A percentile compares a stretch with the other conserved stretches of the same genome.
Conservation (phyloP, 2,113 vertebrate species). For the Coptodon bakossiorum region DNA sequence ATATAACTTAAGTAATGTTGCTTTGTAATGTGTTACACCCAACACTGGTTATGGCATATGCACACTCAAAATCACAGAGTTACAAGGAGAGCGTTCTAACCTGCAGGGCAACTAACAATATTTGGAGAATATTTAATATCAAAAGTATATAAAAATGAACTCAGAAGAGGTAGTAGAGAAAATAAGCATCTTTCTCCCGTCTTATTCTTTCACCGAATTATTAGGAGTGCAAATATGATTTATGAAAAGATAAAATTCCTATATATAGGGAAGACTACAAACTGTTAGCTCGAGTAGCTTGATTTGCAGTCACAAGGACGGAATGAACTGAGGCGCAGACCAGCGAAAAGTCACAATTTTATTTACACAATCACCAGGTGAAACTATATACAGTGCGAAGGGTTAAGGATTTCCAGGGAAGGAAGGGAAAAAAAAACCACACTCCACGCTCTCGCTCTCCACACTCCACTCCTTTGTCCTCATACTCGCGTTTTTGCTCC, state of each 20-base stretch:
- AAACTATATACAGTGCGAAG: neutral
- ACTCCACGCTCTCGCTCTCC: neutral
- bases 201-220: neutral
- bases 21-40: neutral
- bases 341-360: neutral
- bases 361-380: neutral
- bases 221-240: neutral
- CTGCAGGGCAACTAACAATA: neutral
- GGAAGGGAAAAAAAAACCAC: neutral
- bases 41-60: neutral
- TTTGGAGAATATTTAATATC: neutral
- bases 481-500: neutral
- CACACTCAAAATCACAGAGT: neutral
- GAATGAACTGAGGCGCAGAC: neutral
- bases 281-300: neutral
- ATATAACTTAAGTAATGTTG: neutral
- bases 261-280: neutral
- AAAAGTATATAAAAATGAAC: neutral
- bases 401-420: neutral
- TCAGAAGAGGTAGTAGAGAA: neutral
- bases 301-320: neutral
- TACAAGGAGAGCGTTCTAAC: neutral
- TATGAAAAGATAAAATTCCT: neutral
- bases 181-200: neutral
- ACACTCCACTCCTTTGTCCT: neutral